Conservation (phyloP, 2,888 invertebrate genomes). For the Scaptomyza polygonia region DNA sequence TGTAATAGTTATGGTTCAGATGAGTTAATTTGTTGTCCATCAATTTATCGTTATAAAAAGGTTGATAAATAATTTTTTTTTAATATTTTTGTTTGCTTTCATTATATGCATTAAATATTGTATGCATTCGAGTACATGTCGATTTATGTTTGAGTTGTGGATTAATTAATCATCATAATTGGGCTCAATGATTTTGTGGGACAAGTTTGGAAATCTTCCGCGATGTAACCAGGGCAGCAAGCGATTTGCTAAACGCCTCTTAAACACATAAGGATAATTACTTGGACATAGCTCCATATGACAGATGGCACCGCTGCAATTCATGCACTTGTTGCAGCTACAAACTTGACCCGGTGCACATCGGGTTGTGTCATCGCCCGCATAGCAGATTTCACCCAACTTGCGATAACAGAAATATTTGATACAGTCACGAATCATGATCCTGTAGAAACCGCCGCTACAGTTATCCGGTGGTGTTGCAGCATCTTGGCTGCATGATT, state of each 20-base stretch:
- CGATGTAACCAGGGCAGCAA: constrained; percentile 27
- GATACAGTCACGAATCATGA: not conserved
- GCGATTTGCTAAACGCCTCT: constrained; percentile 28
- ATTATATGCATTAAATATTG: constrained; percentile 1
- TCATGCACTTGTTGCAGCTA: constrained; percentile 18
- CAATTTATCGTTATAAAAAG: not conserved
- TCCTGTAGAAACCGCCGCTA: not conserved
- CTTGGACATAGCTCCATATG: constrained; percentile 2
- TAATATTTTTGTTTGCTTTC: constrained; percentile 1
- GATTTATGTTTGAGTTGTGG: not conserved
- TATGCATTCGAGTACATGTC: not conserved
- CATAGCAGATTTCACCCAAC: constrained; percentile 4
- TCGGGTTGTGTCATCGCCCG: not conserved
- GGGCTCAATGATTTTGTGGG: constrained; percentile 17
- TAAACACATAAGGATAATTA: not conserved
- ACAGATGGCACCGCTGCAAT: constrained; percentile 14
- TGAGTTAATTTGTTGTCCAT: not conserved
- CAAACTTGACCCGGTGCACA: constrained; percentile 14
- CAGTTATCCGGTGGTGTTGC: constrained; percentile 1
- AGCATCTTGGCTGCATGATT: constrained; percentile 6
- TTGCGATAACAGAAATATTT: constrained; percentile 10
- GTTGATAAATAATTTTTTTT: not conserved
- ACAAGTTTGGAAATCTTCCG: not conserved
- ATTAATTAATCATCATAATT: constrained; percentile 32
- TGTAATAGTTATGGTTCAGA: not conserved